Evolutionary conservation across 2,113 vertebrate genomes (phyloP).

Genomic region (Turdus rufiventris): DNA sequence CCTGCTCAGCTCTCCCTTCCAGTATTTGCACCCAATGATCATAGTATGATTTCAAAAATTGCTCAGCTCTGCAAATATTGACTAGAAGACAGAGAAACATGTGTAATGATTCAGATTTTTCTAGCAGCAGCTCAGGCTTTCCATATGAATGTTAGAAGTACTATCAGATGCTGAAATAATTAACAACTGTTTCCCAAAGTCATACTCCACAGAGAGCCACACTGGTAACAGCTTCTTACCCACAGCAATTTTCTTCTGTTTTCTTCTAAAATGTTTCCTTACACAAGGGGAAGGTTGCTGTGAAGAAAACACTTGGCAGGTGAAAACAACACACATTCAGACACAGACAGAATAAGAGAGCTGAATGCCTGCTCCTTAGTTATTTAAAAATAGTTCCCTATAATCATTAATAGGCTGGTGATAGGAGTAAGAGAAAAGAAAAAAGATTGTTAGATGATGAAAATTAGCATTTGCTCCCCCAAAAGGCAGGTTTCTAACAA

Average conservation of each 20-base stretch:
- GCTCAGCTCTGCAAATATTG: neutral
- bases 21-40: neutral
- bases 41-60: neutral
- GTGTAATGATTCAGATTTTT: neutral
- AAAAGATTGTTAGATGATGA: neutral
- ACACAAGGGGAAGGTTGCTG: neutral
- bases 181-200: neutral
- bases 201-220: neutral
- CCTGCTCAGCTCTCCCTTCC: neutral
- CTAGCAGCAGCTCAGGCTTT: neutral
- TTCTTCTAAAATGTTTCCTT: neutral
- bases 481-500: neutral
- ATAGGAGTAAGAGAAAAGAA: neutral
- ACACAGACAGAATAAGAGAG: neutral
- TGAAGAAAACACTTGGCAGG: neutral
- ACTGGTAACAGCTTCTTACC: neutral
- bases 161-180: neutral
- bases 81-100: neutral
- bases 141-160: neutral
- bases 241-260: neutral
- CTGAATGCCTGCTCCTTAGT: neutral
- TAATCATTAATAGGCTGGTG: neutral
- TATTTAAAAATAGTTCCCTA: neutral
- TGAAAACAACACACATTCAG: neutral
- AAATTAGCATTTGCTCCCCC: neutral